These are phyloP conservation scores for Drosophila nigrodunni DNA, from an alignment of 1,140 invertebrate genomes.

Conservation along the genomic window DNA sequence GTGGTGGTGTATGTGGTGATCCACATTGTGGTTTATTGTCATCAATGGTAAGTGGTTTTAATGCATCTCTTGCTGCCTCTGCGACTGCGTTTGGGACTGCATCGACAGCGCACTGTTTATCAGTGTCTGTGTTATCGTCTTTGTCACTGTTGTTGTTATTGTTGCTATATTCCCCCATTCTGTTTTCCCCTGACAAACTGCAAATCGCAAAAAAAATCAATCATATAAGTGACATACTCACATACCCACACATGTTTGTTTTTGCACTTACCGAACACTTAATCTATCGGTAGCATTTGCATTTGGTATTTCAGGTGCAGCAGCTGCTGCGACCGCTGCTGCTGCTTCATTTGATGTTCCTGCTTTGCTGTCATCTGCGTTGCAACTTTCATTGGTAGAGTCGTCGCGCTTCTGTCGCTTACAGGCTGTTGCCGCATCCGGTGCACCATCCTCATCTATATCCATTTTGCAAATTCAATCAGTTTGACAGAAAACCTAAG, in stretches of 20 bases:
- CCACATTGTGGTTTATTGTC: background rate
- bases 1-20: background rate
- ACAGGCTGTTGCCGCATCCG: slow-evolving; percentile 32
- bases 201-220: slow-evolving; percentile 35
- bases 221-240: background rate
- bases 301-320: background rate
- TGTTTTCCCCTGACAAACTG: background rate
- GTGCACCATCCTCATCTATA: slow-evolving; percentile 15
- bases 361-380: background rate
- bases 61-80: background rate
- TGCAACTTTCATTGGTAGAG: slow-evolving; percentile 15
- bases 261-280: slow-evolving; percentile 11
- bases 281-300: background rate
- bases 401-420: slow-evolving; percentile 57
- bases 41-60: background rate
- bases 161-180: slow-evolving; percentile 24
- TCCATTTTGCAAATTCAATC: slow-evolving; percentile 46
- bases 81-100: background rate
- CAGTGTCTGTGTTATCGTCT: slow-evolving; percentile 9
- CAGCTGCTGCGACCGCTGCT: background rate
- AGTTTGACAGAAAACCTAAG: background rate
- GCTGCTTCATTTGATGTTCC: background rate
- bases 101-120: background rate
- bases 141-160: slow-evolving; percentile 8
- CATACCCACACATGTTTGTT: background rate